Percentiles rank a stretch among this genome's conserved stretches.
Evolutionary conservation across 2,113 vertebrate species (phyloP).

Genomic region (Jacana jacana): DNA sequence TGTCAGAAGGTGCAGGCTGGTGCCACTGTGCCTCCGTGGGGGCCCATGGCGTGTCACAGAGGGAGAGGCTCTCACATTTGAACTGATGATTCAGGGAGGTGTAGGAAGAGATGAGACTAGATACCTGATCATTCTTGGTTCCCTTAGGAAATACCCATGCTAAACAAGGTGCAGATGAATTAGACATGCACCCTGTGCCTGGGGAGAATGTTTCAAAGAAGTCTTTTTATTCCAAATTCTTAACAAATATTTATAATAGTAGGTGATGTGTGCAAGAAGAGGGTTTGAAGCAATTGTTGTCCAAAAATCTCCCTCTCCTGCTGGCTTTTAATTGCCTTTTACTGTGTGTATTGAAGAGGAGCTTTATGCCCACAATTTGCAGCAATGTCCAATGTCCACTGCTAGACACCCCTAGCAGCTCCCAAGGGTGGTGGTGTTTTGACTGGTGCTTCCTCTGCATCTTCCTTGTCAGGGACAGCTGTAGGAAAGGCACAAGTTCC

Average conservation of each 20-base stretch:
- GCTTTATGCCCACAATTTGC: not conserved
- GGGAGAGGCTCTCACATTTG: not conserved
- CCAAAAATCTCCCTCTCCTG: not conserved
- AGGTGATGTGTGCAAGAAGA: not conserved
- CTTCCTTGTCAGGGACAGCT: not conserved
- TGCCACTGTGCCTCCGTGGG: not conserved
- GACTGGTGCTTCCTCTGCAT: not conserved
- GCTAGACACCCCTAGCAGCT: not conserved
- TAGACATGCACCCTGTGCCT: not conserved
- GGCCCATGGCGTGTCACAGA: fast-evolving
- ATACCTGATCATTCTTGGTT: fast-evolving
- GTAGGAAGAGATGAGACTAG: not conserved
- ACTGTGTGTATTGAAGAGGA: not conserved
- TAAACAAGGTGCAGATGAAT: fast-evolving
- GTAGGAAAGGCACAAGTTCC: not conserved
- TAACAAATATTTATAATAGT: not conserved
- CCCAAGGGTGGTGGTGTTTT: not conserved
- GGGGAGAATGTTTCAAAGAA: not conserved
- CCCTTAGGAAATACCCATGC: not conserved
- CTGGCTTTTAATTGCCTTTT: not conserved
- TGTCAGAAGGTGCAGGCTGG: not conserved
- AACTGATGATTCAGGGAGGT: not conserved
- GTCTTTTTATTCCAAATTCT: not conserved
- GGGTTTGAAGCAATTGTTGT: not conserved
- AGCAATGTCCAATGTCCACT: not conserved